Evolutionary conservation across 2,888 invertebrate genomes (phyloP), one percentile per base, ranked within the genome.

Genomic region (Ypsolopha sequella): DNA sequence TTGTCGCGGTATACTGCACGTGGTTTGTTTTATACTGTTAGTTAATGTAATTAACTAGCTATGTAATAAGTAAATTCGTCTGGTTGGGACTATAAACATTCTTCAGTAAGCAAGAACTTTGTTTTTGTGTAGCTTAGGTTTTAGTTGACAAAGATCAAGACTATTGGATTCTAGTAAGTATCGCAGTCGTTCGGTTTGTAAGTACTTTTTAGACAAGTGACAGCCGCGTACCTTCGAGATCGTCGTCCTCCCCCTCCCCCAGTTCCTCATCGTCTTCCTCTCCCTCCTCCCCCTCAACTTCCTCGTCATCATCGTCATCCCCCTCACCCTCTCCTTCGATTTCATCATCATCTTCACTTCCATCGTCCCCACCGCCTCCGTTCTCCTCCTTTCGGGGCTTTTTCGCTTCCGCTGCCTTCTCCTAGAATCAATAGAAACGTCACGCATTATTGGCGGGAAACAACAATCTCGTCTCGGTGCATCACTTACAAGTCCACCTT

Each of bases 351-450:
- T 91, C 92, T 60, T 92, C 89, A 62, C 88, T 89, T 55, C 90
- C 90, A 33, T 88, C 89, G 7, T 88, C 88, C 41, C 87, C 88
- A 34, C 90, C 91, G 52, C 91, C 92, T 36, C 92, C 93, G 66
- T 93, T 93, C 71, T 93, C 93, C 70, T 93, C 93, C 84, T 92
- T 93, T 87, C 92, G 92, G 80, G 91, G 91, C 84, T 93, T 93
- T 87, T 93, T 93, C 60, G 90, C 89, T 55, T 93, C 93, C 53
- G 92, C 91, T 59, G 86, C 87, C 82, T 93, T 93, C 60, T 93
- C 93, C 92, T 93, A 73, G 49, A 64, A 62, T 51, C 52, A 36
- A 39, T 35, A 52, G 50, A 47, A 48, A 53, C 36, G 43, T 8
- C 36, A 13, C 45, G 41, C 48, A 38, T 53, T 50, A 53, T 35